A percentile compares a stretch with the other conserved stretches of the same genome.
Conservation (phyloP, 1,140 invertebrate species). For the Drosophila takahashii region DNA sequence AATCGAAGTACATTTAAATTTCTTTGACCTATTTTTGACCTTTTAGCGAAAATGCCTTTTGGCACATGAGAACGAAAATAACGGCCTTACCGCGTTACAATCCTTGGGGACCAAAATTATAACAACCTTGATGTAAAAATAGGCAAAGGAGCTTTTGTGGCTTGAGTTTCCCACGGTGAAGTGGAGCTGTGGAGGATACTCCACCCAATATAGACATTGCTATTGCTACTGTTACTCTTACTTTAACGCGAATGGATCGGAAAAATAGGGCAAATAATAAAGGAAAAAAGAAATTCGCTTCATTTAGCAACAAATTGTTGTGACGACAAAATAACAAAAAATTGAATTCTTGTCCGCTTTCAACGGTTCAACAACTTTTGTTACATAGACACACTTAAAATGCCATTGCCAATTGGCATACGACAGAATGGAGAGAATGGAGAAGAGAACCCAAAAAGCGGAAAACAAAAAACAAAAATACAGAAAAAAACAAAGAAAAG, state of each 20-base stretch:
- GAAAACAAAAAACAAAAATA: constrained; percentile 19
- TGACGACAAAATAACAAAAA: constrained; percentile 54
- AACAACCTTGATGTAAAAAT: constrained; percentile 1
- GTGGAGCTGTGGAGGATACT: not conserved
- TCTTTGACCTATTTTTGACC: not conserved
- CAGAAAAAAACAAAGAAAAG: not conserved
- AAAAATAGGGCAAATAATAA: constrained; percentile 6
- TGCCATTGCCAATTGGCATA: constrained; percentile 70
- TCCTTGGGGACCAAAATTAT: not conserved
- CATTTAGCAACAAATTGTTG: constrained; percentile 79
- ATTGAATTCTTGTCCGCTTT: constrained; percentile 53
- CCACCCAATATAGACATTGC: not conserved
- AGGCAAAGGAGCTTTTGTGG: not conserved
- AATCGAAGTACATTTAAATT: too few species aligned
- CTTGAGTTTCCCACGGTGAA: not conserved
- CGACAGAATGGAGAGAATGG: constrained; percentile 16
- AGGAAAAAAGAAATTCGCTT: constrained; percentile 59
- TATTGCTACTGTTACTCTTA: not conserved
- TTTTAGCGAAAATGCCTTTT: not conserved
- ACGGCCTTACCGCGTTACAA: not conserved
- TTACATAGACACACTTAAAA: constrained; percentile 72
- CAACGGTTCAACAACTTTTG: constrained; percentile 76
- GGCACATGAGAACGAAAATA: not conserved
- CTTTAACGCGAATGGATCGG: constrained; percentile 2
- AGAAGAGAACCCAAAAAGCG: not conserved